phyloP scores from a whole-genome alignment of 2,113 vertebrate species.

The Emydura subglobosa region DNA sequence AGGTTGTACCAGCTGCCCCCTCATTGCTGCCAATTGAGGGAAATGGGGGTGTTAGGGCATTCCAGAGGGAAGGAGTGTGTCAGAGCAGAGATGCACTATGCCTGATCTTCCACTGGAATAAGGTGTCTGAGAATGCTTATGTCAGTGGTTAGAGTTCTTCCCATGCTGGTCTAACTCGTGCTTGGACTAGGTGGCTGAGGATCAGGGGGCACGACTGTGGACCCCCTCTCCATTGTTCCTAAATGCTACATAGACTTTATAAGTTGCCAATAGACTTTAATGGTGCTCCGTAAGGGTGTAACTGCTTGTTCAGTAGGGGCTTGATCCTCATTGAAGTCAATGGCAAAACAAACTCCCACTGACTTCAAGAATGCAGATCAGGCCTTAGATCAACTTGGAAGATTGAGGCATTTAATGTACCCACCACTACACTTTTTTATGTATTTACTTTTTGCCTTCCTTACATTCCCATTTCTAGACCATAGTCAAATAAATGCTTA shows the following conservation, averaged over 20 bases:
- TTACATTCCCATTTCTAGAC: neutral
- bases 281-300: neutral
- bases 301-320: neutral
- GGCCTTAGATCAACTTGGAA: neutral
- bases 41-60: neutral
- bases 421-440: neutral
- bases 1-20: neutral
- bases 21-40: neutral
- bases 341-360: neutral
- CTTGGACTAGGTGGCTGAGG: neutral
- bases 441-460: neutral
- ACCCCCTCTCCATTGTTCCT: neutral
- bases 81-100: neutral
- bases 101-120: neutral
- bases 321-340: neutral
- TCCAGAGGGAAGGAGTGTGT: neutral
- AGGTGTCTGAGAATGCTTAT: neutral
- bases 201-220: neutral
- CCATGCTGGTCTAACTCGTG: accelerated
- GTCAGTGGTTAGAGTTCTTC: neutral
- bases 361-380: neutral
- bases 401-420: neutral
- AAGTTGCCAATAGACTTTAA: neutral
- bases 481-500: neutral
- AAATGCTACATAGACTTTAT: neutral